Percentiles rank a stretch among this genome's conserved stretches.
These are phyloP conservation scores for Sarcophaga bullata DNA, from an alignment of 1,140 invertebrate species.

Conservation along the genomic window DNA sequence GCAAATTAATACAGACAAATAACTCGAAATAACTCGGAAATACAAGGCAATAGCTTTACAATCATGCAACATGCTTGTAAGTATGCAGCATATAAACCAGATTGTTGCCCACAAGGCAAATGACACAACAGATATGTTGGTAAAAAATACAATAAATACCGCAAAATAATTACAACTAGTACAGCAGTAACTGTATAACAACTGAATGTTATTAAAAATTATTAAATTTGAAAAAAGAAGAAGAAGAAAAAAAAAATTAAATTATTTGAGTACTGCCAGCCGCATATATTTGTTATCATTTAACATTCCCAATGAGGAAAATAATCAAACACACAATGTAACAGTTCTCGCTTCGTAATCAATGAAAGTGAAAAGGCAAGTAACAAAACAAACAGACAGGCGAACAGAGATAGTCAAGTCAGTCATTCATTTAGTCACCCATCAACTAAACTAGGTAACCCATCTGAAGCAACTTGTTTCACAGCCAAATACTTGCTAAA, in stretches of 20 bases:
- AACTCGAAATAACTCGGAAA: slow-evolving; percentile 18
- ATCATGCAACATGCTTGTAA: no score
- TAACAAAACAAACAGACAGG: neutral
- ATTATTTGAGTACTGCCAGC: neutral
- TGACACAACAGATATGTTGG: neutral
- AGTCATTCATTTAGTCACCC: neutral
- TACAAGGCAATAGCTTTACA: neutral
- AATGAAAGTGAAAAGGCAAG: no score
- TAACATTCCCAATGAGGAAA: slow-evolving; percentile 10
- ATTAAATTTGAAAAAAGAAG: neutral
- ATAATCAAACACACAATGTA: neutral
- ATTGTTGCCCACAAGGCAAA: neutral
- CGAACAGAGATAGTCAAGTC: neutral
- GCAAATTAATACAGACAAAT: neutral
- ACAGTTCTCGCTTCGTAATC: neutral
- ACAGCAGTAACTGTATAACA: neutral
- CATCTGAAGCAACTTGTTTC: neutral
- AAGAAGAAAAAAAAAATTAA: neutral
- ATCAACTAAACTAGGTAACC: neutral
- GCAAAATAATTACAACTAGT: neutral
- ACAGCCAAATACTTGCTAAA: no score
- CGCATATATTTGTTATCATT: slow-evolving; percentile 4
- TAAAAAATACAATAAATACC: no score
- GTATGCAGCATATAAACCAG: neutral
- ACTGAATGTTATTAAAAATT: neutral